phyloP scores from a whole-genome alignment of 2,113 vertebrate genomes.

The Gracilinanus agilis region DNA sequence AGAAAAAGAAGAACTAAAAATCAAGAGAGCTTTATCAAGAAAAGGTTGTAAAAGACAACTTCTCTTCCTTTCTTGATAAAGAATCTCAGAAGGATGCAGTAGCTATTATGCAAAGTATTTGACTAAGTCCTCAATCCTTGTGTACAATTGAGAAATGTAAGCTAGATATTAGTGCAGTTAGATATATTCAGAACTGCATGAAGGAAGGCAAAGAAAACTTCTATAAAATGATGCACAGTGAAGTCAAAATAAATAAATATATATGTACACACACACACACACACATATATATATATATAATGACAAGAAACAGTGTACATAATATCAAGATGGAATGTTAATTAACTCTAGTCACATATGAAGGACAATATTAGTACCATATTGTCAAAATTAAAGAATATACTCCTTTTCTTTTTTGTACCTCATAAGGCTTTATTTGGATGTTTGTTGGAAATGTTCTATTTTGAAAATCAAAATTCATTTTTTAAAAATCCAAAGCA shows the following conservation, averaged over 20 bases:
- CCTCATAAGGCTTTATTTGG: background rate
- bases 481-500: background rate
- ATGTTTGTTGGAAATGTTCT: background rate
- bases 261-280: no score
- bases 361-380: background rate
- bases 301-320: background rate
- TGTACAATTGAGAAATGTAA: background rate
- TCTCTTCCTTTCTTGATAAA: background rate
- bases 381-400: background rate
- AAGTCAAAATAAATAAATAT: background rate
- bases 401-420: background rate
- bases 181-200: background rate
- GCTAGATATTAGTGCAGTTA: background rate
- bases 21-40: background rate
- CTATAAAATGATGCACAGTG: background rate
- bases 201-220: background rate
- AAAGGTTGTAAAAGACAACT: background rate
- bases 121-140: background rate
- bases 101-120: background rate
- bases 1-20: background rate
- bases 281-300: background rate
- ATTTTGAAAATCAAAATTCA: background rate
- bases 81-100: background rate
- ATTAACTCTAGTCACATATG: background rate
- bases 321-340: background rate